phyloP scores from a whole-genome alignment of 1,140 invertebrate genomes.

The Drosophila pallidifrons region DNA sequence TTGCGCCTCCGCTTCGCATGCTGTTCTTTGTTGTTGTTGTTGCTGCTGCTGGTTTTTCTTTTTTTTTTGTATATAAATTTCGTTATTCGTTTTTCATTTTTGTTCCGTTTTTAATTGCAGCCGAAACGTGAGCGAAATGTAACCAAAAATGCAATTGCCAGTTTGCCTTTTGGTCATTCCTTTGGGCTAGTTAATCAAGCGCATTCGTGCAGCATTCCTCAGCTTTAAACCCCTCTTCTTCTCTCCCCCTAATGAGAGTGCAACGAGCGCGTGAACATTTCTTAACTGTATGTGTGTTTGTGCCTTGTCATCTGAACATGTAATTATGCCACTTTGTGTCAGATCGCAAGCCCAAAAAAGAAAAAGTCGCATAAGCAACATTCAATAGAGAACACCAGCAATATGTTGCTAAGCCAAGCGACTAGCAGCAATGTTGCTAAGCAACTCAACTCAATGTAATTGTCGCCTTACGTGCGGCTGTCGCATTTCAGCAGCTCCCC shows the following conservation, averaged over 20 bases:
- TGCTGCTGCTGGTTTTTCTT: constrained; percentile 18
- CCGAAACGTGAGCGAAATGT: constrained; percentile 81
- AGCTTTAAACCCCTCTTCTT: background rate
- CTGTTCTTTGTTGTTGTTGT: constrained; percentile 22
- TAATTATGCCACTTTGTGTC: constrained; percentile 83
- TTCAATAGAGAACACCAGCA: constrained; percentile 9
- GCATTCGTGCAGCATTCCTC: constrained; percentile 78
- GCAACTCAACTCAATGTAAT: constrained; percentile 47
- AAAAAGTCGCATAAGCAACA: constrained; percentile 31
- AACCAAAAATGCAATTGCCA: constrained; percentile 81
- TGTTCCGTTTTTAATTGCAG: constrained; percentile 78
- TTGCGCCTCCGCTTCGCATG: constrained; percentile 46
- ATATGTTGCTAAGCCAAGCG: constrained; percentile 15
- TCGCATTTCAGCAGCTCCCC: constrained; percentile 59
- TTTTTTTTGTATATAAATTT: constrained; percentile 18
- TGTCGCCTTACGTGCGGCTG: constrained; percentile 70
- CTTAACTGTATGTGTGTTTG: constrained; percentile 13
- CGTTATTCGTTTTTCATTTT: constrained; percentile 38
- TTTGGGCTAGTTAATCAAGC: constrained; percentile 67
- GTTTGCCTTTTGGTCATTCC: constrained; percentile 68
- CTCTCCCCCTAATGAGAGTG: background rate
- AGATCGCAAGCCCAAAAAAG: constrained; percentile 42
- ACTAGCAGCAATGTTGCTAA: constrained; percentile 8
- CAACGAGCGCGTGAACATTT: constrained; percentile 43
- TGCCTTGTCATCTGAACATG: constrained; percentile 76